Evolutionary conservation across 2,113 vertebrate species (phyloP).

Genomic region (Crypturellus undulatus): DNA sequence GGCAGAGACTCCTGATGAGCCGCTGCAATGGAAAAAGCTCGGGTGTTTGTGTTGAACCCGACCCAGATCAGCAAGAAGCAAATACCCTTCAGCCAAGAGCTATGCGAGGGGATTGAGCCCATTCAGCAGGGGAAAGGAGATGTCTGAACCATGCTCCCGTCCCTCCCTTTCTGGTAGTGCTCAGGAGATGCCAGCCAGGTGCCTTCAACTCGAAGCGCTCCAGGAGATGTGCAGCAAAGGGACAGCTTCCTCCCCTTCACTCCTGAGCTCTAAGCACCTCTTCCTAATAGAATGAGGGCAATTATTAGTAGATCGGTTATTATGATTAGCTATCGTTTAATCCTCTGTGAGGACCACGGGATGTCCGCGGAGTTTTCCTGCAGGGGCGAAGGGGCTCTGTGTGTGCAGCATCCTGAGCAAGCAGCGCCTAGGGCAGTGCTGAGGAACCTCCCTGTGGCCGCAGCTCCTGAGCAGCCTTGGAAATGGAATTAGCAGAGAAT

Average conservation of each 20-base stretch:
- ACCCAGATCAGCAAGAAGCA: not conserved
- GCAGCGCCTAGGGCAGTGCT: not conserved
- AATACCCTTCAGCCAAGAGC: not conserved
- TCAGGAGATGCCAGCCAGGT: not conserved
- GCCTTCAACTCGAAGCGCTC: not conserved
- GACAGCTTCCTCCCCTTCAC: not conserved
- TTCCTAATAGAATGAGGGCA: not conserved
- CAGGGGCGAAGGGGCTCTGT: not conserved
- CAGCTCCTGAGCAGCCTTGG: not conserved
- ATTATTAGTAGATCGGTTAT: not conserved
- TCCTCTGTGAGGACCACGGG: not conserved
- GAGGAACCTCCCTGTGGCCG: not conserved
- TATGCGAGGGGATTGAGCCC: not conserved
- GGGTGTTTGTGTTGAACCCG: not conserved
- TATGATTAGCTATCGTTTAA: not conserved
- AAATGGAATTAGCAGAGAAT: not conserved
- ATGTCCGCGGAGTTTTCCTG: not conserved
- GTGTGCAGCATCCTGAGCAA: accelerated
- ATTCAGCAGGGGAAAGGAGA: not conserved
- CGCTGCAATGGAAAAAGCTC: not conserved
- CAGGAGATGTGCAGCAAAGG: not conserved
- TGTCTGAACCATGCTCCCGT: not conserved
- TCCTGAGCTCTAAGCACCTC: not conserved
- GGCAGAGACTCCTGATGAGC: accelerated
- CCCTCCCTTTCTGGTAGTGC: not conserved